These are phyloP conservation scores for Betta splendens DNA, from an alignment of 2,797 vertebrate species.

Conservation along the genomic window DNA sequence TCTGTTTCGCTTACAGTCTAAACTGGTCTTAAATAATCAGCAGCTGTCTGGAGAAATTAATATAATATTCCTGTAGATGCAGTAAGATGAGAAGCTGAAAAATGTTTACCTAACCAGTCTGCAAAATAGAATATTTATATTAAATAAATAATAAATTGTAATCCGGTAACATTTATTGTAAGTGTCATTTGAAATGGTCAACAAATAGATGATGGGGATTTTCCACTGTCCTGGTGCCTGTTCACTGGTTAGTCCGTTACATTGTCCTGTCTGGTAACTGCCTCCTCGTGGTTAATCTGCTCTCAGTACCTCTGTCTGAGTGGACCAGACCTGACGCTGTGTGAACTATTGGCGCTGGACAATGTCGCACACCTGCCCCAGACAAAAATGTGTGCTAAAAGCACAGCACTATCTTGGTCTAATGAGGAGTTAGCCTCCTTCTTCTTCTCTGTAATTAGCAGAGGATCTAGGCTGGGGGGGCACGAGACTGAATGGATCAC, in stretches of 20 bases:
- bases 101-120: too few relatives aligned
- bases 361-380: conserved; percentile 34
- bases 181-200: background rate
- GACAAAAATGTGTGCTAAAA: conserved; percentile 81
- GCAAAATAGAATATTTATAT: too few relatives aligned
- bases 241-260: background rate
- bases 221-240: conserved; percentile 5
- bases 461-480: conserved; percentile 35
- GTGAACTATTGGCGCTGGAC: conserved; percentile 1
- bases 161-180: too few relatives aligned
- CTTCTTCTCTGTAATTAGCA: conserved; percentile 56
- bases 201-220: too few relatives aligned
- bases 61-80: too few relatives aligned
- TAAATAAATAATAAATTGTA: too few relatives aligned
- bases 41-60: too few relatives aligned
- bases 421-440: conserved; percentile 87
- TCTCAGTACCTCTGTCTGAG: conserved; percentile 45
- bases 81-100: too few relatives aligned
- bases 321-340: conserved; percentile 21
- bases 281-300: conserved; percentile 65
- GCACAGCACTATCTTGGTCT: conserved; percentile 45
- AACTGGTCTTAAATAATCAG: too few relatives aligned
- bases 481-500: conserved; percentile 35
- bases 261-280: conserved; percentile 51
- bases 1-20: too few relatives aligned